Conservation (phyloP, 2,113 vertebrate genomes). For the Donacobius atricapilla region DNA sequence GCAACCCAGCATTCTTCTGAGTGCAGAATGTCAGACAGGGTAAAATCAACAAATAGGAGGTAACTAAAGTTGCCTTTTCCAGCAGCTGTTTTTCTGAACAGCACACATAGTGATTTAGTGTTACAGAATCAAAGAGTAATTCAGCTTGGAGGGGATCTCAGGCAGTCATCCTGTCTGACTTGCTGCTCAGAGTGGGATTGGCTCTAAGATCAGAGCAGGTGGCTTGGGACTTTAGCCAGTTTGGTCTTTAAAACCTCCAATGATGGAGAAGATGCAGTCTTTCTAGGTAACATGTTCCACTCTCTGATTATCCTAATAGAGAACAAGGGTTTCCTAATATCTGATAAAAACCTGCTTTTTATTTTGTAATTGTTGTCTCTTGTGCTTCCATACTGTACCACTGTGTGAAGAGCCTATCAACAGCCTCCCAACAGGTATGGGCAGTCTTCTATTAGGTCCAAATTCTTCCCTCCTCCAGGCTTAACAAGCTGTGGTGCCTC, state of each 20-base stretch:
- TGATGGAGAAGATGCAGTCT: not conserved
- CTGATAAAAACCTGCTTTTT: not conserved
- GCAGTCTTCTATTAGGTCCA: not conserved
- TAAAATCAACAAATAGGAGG: not conserved
- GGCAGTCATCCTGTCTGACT: not conserved
- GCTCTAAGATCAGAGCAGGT: not conserved
- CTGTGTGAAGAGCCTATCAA: not conserved
- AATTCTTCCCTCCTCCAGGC: not conserved
- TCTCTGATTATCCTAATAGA: not conserved
- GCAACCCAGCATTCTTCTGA: not conserved
- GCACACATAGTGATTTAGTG: not conserved
- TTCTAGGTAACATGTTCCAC: not conserved
- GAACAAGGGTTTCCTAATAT: not conserved
- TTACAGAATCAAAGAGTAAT: not conserved
- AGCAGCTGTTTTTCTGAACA: constrained; percentile 1
- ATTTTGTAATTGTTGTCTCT: not conserved
- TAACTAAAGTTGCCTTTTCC: not conserved
- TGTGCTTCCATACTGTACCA: not conserved
- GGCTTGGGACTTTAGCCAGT: not conserved
- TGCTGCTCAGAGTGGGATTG: not conserved
- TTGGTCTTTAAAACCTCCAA: not conserved
- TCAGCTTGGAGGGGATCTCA: not conserved
- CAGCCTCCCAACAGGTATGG: not conserved
- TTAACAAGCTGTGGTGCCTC: not conserved
- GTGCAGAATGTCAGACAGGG: not conserved